Conservation (phyloP, 1,140 invertebrate species). For the Sminthurides bifidus region DNA sequence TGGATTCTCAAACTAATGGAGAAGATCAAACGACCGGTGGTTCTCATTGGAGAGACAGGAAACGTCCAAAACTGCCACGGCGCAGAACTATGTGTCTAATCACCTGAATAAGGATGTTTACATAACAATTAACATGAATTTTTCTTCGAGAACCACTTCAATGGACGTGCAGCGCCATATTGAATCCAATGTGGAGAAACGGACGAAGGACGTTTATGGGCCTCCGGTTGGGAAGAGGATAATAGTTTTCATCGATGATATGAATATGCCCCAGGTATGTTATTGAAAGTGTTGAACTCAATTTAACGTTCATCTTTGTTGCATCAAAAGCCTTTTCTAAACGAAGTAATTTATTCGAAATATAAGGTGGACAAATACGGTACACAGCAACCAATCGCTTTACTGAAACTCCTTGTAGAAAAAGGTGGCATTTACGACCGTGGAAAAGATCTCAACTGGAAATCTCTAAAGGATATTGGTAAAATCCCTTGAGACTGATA, state of each 20-base stretch:
- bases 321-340: not conserved
- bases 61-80: slow-evolving; percentile 83
- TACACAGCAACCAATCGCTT: slow-evolving; percentile 81
- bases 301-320: slow-evolving; percentile 9
- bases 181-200: slow-evolving; percentile 72
- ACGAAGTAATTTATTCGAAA: slow-evolving; percentile 6
- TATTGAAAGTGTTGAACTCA: slow-evolving; percentile 12
- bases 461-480: slow-evolving; percentile 67
- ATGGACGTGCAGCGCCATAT: slow-evolving; percentile 75
- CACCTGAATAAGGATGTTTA: slow-evolving; percentile 14
- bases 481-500: slow-evolving; percentile 25
- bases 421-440: slow-evolving; percentile 73
- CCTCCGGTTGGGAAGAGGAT: slow-evolving; percentile 74
- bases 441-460: slow-evolving; percentile 82
- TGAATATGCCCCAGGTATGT: slow-evolving; percentile 78
- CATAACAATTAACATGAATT: slow-evolving; percentile 65
- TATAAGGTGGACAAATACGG: slow-evolving; percentile 61
- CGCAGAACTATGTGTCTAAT: slow-evolving; percentile 41
- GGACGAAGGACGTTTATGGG: slow-evolving; percentile 77
- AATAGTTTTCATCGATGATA: slow-evolving; percentile 80
- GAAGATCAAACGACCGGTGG: slow-evolving; percentile 58
- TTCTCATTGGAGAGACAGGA: slow-evolving; percentile 76
- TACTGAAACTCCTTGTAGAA: slow-evolving; percentile 75
- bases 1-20: slow-evolving; percentile 70
- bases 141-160: slow-evolving; percentile 77